Evolutionary conservation across 2,888 invertebrate species (phyloP).

Genomic region (Andrena chrysosceles): DNA sequence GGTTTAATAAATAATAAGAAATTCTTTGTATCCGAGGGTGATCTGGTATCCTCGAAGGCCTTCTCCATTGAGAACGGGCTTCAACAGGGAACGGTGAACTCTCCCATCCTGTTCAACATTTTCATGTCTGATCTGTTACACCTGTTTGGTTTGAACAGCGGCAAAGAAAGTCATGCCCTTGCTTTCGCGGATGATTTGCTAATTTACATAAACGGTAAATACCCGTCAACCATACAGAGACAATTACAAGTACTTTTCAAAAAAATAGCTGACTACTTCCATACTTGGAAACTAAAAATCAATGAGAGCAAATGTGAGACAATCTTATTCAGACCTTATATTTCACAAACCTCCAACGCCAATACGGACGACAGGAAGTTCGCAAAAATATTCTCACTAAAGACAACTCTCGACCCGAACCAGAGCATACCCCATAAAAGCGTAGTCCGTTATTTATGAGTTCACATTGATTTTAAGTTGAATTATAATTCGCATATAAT

Average conservation of each 20-base stretch:
- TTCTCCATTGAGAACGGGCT: too few species aligned
- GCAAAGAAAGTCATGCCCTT: neutral
- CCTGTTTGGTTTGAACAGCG: neutral
- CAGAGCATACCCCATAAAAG: neutral
- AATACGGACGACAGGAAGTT: too few species aligned
- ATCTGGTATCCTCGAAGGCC: too few species aligned
- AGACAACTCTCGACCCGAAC: neutral
- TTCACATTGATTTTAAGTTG: neutral
- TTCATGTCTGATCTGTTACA: neutral
- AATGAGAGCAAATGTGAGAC: neutral
- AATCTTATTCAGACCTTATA: neutral
- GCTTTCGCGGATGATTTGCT: neutral
- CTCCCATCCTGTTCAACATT: too few species aligned
- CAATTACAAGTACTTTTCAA: neutral
- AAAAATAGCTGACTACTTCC: neutral
- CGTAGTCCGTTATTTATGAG: neutral
- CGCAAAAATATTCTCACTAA: neutral
- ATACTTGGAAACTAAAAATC: neutral
- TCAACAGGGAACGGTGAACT: too few species aligned
- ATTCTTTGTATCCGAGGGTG: too few species aligned
- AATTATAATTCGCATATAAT: neutral
- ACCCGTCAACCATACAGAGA: too few species aligned
- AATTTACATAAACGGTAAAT: too few species aligned
- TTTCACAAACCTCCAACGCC: neutral
- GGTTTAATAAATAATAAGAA: slow-evolving; percentile 29